Evolutionary conservation across 2,113 vertebrate genomes (phyloP).

Genomic region (Gallinago paraguaiae): DNA sequence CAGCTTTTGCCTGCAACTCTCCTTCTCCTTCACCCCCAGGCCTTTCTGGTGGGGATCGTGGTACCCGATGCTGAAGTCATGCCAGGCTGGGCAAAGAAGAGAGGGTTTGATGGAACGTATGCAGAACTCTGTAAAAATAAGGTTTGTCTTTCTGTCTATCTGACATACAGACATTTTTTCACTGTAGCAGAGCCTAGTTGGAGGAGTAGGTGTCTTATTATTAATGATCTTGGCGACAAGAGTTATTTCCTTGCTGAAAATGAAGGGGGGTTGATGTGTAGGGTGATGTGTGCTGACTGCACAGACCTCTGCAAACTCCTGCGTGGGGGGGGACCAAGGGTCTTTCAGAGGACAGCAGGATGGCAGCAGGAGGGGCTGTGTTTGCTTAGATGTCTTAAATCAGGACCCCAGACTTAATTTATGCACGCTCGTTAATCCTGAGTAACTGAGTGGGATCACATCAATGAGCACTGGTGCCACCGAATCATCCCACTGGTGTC

Average conservation of each 20-base stretch:
- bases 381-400: neutral
- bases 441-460: neutral
- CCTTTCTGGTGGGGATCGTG: constrained; percentile 93
- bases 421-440: too few relatives aligned
- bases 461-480: neutral
- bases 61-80: constrained; percentile 92
- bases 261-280: neutral
- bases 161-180: neutral
- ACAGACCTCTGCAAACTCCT: neutral
- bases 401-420: neutral
- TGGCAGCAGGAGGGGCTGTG: neutral
- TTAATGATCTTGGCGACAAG: neutral
- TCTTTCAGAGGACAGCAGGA: neutral
- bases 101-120: constrained; percentile 86
- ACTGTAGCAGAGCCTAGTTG: neutral
- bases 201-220: neutral
- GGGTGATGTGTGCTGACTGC: neutral
- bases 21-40: constrained; percentile 70
- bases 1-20: neutral
- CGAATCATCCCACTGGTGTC: neutral
- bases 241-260: neutral
- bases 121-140: constrained; percentile 87
- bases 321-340: fast-evolving
- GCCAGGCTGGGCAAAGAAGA: constrained; percentile 93
- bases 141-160: constrained; percentile 65